phyloP scores from a whole-genome alignment of 2,113 vertebrate species.

The Polypterus bichir region DNA sequence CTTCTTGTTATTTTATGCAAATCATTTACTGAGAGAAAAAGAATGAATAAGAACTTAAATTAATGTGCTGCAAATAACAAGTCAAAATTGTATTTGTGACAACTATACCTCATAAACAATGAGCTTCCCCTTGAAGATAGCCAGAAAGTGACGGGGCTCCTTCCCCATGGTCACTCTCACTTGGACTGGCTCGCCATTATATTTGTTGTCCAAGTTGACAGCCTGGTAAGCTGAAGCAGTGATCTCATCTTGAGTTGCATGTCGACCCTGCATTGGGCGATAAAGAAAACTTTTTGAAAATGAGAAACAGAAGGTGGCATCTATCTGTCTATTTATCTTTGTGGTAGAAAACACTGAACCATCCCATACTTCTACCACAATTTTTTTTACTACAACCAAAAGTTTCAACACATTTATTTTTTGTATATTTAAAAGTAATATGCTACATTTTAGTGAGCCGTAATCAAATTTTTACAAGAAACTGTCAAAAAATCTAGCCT shows the following conservation, averaged over 20 bases:
- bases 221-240: constrained; percentile 72
- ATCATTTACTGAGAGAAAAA: background rate
- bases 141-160: constrained; percentile 75
- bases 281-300: background rate
- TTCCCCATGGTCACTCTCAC: constrained; percentile 82
- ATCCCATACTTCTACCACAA: too few relatives aligned
- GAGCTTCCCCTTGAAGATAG: constrained; percentile 74
- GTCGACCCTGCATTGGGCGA: constrained; percentile 52
- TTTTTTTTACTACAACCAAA: too few relatives aligned
- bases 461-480: too few relatives aligned
- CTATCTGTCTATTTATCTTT: too few relatives aligned
- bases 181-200: constrained; percentile 66
- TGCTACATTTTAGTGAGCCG: too few relatives aligned
- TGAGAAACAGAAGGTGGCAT: too few relatives aligned
- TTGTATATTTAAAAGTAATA: too few relatives aligned
- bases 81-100: background rate
- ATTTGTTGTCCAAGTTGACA: constrained; percentile 58
- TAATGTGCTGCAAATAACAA: background rate
- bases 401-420: too few relatives aligned
- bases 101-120: constrained; percentile 67
- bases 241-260: constrained; percentile 68
- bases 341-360: too few relatives aligned
- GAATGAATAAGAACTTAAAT: too few relatives aligned
- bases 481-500: too few relatives aligned
- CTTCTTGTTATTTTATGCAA: background rate